Evolutionary conservation across 2,113 vertebrate species (phyloP).

Genomic region (Neotoma lepida): DNA sequence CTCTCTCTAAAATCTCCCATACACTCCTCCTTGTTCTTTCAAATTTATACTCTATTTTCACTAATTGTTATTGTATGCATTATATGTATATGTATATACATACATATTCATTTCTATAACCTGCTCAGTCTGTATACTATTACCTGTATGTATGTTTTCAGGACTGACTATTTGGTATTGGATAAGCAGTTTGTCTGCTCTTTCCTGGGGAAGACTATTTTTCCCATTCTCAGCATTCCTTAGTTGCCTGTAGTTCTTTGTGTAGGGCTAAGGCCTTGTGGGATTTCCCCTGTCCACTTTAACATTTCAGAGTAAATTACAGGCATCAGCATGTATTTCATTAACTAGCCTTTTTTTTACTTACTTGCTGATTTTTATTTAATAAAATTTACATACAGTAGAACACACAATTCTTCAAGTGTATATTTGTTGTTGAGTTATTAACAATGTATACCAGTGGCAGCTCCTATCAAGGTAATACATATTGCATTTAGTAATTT

Average conservation of each 20-base stretch:
- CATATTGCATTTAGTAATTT: conserved; percentile 22
- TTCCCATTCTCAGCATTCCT: too few relatives aligned
- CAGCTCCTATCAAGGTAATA: conserved; percentile 27
- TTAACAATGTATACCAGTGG: conserved; percentile 2
- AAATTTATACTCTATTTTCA: neutral
- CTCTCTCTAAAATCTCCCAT: neutral
- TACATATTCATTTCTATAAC: neutral
- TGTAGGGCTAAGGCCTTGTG: neutral
- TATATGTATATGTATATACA: neutral
- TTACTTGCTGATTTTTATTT: conserved; percentile 44
- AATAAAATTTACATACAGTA: neutral
- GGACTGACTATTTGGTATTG: neutral
- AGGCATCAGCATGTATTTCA: neutral
- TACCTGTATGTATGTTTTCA: neutral
- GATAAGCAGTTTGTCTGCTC: neutral
- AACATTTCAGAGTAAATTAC: conserved; percentile 47
- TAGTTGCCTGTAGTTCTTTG: neutral
- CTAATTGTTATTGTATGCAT: neutral
- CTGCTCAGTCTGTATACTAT: neutral
- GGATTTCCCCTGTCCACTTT: neutral
- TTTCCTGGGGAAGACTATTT: neutral
- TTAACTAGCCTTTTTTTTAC: conserved; percentile 13
- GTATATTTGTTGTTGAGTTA: neutral
- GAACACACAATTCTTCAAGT: conserved; percentile 25
- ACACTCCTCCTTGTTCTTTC: neutral